Base-by-base conservation (phyloP, 2,888 invertebrate species). In the Habrosyne pyritoides region DNA sequence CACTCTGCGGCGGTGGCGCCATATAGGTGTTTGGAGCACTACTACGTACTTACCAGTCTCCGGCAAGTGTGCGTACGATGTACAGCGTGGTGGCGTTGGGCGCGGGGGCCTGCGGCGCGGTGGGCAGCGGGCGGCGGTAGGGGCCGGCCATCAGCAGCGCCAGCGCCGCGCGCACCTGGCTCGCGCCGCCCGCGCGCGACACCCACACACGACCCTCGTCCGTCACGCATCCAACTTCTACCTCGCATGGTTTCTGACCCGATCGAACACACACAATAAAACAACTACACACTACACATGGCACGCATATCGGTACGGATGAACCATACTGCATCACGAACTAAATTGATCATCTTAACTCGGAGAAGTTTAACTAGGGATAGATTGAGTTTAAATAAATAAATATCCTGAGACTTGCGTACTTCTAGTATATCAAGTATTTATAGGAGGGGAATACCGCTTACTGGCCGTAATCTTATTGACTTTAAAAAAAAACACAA, bases 161-260 rank as follows among this genome's bases (percentile, higher is more conserved):
- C 73, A 87, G 83, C 75, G 86, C 89, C 55, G 63, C 81, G 77
- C 79, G 84, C 72, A 85, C 88, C 67, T 71, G 69, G 58, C 71
- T 89, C 80, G 78, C 91, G 65, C 79, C 89, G 66, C 77, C 94
- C 77, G 83, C 90, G 69, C 84, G 85, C 71, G 84, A 77, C 81
- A 83, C 93, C 92, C 80, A 93, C 81, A 83, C 93, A 75, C 79
- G 84, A 12, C 84, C 92, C 75, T 84, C 94, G 67, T 87, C 89
- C 60, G 86, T 87, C 75, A 93, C 91, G 80, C 91, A 91, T 1
- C 88, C 87, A 69, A 91, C 91, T 72, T 89, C 88, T 75, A 91
- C 89, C 72, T 88, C 88, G 73, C 84, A 85, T 61, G 78, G 84
- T 63, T 89, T 89, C 88, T 88, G 36, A 18, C 8, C 73, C 56